Percentiles rank a stretch among this genome's conserved stretches.
These are phyloP conservation scores for Calyptommatus sinebrachiatus DNA, from an alignment of 2,113 vertebrate genomes.

Conservation along the genomic window DNA sequence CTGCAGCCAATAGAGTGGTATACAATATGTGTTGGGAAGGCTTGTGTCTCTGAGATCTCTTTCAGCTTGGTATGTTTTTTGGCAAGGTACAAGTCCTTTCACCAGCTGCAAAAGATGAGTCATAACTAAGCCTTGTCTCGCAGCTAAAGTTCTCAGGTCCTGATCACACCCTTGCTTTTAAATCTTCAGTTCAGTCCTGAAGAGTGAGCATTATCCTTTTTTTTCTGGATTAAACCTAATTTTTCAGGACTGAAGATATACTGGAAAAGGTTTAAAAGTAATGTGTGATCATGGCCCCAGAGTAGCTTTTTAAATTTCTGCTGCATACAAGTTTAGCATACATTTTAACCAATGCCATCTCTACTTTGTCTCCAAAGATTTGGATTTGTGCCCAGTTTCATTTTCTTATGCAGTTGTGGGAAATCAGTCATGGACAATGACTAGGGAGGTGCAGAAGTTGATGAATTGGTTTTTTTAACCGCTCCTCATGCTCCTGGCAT, in stretches of 20 bases:
- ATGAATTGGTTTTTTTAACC: no score
- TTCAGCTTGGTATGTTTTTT: neutral
- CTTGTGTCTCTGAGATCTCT: neutral
- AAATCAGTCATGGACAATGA: no score
- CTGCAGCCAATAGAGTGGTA: no score
- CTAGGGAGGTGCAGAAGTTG: no score
- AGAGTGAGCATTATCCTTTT: no score
- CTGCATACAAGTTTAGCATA: constrained; percentile 5
- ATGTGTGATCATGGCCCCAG: no score
- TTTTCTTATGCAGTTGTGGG: neutral
- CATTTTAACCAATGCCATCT: constrained; percentile 30
- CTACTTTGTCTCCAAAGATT: neutral
- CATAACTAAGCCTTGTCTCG: constrained; percentile 21
- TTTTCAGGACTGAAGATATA: no score
- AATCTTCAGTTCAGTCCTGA: no score
- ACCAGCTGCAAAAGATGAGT: constrained; percentile 30
- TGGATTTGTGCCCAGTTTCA: neutral
- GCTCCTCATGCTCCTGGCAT: no score
- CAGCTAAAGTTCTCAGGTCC: constrained; percentile 20
- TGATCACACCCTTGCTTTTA: no score
- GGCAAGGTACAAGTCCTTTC: constrained; percentile 11
- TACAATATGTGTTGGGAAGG: neutral
- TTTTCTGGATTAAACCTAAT: no score
- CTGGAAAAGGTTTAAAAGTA: no score
- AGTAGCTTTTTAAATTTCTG: neutral